phyloP scores from a whole-genome alignment of 2,888 invertebrate genomes.

The Scaeva pyrastri region DNA sequence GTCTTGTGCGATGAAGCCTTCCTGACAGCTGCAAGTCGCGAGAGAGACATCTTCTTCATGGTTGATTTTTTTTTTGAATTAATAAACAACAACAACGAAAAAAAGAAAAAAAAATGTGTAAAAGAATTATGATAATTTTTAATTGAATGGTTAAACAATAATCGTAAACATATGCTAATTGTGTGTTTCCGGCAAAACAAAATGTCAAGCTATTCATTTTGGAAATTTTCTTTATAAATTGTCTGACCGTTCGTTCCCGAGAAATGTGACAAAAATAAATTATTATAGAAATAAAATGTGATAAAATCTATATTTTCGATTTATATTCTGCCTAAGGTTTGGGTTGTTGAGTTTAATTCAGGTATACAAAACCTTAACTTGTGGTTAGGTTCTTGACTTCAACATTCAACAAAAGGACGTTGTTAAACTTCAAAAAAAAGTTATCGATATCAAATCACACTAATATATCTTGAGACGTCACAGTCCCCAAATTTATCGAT shows the following conservation, averaged over 20 bases:
- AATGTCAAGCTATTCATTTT: not conserved
- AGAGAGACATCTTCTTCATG: slow-evolving; percentile 59
- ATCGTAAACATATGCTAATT: slow-evolving; percentile 41
- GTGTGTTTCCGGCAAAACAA: slow-evolving; percentile 42
- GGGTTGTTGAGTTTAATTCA: no score
- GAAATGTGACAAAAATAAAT: slow-evolving; percentile 9
- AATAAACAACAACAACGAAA: not conserved
- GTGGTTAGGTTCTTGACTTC: no score
- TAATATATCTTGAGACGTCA: no score
- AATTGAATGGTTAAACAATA: slow-evolving; percentile 54
- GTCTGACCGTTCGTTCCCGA: not conserved
- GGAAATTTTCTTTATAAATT: slow-evolving; percentile 1
- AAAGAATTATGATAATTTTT: slow-evolving; percentile 51
- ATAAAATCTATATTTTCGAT: no score
- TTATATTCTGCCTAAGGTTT: no score
- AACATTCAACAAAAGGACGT: no score
- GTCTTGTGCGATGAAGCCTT: slow-evolving; percentile 63
- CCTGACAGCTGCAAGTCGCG: slow-evolving; percentile 43
- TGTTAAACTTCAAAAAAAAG: no score
- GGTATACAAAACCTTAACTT: no score
- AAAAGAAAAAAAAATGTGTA: not conserved
- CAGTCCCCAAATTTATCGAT: no score
- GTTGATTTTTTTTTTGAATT: slow-evolving; percentile 4
- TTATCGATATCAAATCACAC: no score
- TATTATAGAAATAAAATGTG: no score